Conservation (phyloP, 2,113 vertebrate genomes). For the Lamprotornis superbus region DNA sequence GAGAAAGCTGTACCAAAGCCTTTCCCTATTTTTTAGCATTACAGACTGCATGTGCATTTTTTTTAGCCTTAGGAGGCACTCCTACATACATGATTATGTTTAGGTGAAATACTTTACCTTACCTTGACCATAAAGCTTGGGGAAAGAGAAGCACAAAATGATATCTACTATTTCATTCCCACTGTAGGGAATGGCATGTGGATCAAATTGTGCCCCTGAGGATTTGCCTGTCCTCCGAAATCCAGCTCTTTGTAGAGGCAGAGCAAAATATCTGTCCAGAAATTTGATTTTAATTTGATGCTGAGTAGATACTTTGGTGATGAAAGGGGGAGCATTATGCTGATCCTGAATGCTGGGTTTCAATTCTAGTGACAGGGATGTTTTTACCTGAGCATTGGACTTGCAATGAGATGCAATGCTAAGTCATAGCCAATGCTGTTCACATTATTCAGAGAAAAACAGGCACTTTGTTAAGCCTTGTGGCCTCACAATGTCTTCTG, state of each 20-base stretch:
- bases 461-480: neutral
- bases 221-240: neutral
- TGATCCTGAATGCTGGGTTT: neutral
- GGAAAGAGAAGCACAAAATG: neutral
- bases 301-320: neutral
- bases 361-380: neutral
- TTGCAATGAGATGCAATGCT: neutral
- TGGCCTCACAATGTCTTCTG: neutral
- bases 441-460: neutral
- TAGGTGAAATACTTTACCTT: slow-evolving; percentile 72
- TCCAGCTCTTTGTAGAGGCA: neutral
- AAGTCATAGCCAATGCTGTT: neutral
- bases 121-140: neutral
- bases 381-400: neutral
- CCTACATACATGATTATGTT: slow-evolving; percentile 85
- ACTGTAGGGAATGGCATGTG: neutral
- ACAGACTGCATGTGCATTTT: slow-evolving; percentile 77
- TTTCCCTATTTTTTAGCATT: slow-evolving; percentile 84
- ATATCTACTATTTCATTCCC: neutral
- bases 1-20: slow-evolving; percentile 75
- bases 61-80: slow-evolving; percentile 79
- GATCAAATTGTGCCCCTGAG: neutral
- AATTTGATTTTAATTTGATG: neutral
- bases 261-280: neutral
- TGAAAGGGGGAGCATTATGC: neutral